phyloP scores from a whole-genome alignment of 2,113 vertebrate species.

The Dinomys branickii region DNA sequence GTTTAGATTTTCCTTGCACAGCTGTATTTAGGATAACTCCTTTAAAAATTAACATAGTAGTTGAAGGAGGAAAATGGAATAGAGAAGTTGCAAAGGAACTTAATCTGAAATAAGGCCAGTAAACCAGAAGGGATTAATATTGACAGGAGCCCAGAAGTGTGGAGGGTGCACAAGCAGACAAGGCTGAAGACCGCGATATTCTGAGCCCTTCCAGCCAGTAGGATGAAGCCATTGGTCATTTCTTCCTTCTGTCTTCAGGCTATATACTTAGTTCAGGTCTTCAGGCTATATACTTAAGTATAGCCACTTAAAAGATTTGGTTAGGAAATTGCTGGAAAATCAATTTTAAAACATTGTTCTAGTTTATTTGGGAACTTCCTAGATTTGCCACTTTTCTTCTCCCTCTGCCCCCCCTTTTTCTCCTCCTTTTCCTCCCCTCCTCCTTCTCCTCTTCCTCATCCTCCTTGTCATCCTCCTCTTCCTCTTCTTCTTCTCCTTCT shows the following conservation, averaged over 20 bases:
- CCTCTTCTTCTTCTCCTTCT: not conserved
- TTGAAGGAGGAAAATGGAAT: not conserved
- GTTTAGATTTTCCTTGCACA: not conserved
- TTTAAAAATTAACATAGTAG: not conserved
- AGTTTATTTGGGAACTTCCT: not conserved
- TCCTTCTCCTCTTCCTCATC: not conserved
- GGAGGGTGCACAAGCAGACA: not conserved
- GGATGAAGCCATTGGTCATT: not conserved
- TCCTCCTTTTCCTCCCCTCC: not conserved
- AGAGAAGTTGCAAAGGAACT: not conserved
- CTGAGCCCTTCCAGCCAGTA: not conserved
- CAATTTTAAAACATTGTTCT: slow-evolving; percentile 21
- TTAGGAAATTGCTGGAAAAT: not conserved
- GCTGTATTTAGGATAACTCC: not conserved
- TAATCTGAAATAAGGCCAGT: not conserved
- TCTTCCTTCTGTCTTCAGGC: not conserved
- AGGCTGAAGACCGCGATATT: not conserved
- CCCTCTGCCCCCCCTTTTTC: not conserved
- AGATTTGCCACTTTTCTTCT: not conserved
- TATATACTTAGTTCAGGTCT: not conserved
- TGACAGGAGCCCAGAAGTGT: not conserved
- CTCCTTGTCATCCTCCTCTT: not conserved
- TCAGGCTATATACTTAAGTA: not conserved
- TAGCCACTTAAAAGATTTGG: not conserved
- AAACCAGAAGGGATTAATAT: not conserved